phyloP scores from a whole-genome alignment of 2,113 vertebrate species.

The Capra hircus region DNA sequence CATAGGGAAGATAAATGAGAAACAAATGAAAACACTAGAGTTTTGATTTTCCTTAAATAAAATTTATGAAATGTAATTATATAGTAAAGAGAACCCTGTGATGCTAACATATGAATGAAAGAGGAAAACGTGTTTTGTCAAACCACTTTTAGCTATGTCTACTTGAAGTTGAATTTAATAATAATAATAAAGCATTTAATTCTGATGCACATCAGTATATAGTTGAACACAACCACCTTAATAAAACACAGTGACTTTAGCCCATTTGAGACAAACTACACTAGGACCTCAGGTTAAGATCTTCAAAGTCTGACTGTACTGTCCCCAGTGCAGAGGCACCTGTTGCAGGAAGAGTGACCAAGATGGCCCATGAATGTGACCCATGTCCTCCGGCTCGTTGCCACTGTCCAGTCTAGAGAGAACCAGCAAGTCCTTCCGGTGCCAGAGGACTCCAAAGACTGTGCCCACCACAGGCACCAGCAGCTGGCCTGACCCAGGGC shows the following conservation, averaged over 20 bases:
- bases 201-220: background rate
- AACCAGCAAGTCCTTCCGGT: background rate
- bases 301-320: background rate
- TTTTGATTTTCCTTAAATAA: constrained; percentile 3
- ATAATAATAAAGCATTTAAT: background rate
- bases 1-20: constrained; percentile 46
- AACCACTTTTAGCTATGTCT: background rate
- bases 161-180: background rate
- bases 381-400: background rate
- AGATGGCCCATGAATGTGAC: background rate
- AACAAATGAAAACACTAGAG: background rate
- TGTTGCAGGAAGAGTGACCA: background rate
- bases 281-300: background rate
- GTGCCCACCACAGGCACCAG: background rate
- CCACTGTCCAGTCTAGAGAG: background rate
- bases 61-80: background rate
- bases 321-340: background rate
- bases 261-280: background rate
- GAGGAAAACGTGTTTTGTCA: background rate
- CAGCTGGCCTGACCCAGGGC: background rate
- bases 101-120: background rate
- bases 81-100: background rate
- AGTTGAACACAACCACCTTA: background rate
- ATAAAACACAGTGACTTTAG: background rate
- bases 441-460: background rate